A percentile compares a stretch with the other conserved stretches of the same genome.
These are phyloP conservation scores for Glaucomys volans DNA, from an alignment of 2,113 vertebrate species.

Conservation along the genomic window DNA sequence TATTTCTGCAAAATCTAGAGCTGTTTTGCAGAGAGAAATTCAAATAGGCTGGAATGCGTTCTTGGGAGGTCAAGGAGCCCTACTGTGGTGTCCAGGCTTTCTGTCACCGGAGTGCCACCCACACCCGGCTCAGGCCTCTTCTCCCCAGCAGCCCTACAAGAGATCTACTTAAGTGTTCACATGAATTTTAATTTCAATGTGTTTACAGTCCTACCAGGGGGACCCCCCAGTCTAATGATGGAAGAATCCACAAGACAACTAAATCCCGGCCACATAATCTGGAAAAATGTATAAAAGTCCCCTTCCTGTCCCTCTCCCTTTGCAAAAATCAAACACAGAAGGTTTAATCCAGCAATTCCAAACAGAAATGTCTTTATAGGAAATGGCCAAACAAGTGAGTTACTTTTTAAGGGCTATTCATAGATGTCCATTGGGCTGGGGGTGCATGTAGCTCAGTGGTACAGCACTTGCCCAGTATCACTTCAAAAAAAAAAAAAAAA, in stretches of 20 bases:
- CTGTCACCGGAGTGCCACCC: neutral
- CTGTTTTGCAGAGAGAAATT: slow-evolving; percentile 55
- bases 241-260: neutral
- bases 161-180: neutral
- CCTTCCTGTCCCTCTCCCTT: neutral
- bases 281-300: neutral
- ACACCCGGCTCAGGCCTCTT: neutral
- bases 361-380: slow-evolving; percentile 18
- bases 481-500: neutral
- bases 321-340: neutral
- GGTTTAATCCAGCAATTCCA: slow-evolving; percentile 26
- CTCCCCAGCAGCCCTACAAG: neutral
- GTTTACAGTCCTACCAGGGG: neutral
- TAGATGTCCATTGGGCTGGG: neutral
- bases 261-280: neutral
- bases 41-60: neutral
- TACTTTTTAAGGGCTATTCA: neutral
- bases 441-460: neutral
- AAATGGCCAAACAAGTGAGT: slow-evolving; percentile 39
- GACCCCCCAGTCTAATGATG: neutral
- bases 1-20: slow-evolving; percentile 62
- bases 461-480: neutral
- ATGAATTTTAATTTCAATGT: neutral
- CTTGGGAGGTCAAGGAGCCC: neutral
- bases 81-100: neutral